A percentile compares a stretch with the other conserved stretches of the same genome.
These are phyloP conservation scores for Alectura lathami DNA, from an alignment of 2,113 vertebrate species.

Conservation along the genomic window DNA sequence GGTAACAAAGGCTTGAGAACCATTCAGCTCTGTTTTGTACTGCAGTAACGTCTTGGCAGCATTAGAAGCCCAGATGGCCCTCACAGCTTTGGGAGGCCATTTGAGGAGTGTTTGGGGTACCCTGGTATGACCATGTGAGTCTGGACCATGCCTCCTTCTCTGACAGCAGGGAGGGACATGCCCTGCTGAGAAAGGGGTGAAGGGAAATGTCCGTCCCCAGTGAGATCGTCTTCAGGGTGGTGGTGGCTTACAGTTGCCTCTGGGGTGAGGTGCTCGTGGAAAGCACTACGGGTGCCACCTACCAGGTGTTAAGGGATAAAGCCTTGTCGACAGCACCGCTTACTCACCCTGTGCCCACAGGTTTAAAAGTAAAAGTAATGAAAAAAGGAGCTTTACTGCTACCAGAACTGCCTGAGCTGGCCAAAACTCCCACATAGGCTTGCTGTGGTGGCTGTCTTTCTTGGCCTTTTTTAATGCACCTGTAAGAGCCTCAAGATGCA, in stretches of 20 bases:
- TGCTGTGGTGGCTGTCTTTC: background rate
- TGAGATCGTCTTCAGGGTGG: background rate
- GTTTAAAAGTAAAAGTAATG: background rate
- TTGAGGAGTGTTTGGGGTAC: background rate
- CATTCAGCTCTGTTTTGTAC: background rate
- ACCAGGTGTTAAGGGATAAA: fast-evolving
- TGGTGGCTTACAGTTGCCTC: background rate
- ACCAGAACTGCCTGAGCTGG: no score
- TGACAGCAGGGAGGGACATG: background rate
- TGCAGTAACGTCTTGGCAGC: background rate
- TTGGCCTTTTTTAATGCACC: background rate
- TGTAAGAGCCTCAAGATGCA: background rate
- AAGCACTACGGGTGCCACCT: background rate
- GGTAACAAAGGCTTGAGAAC: background rate
- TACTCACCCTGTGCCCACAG: background rate
- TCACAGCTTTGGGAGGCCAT: background rate
- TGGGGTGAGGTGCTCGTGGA: fast-evolving
- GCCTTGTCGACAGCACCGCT: background rate
- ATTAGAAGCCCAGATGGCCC: background rate
- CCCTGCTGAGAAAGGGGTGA: background rate
- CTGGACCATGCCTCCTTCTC: background rate
- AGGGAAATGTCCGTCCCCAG: background rate
- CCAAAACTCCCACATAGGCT: background rate
- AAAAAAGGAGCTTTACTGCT: background rate
- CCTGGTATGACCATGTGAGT: background rate